A percentile compares a stretch with the other conserved stretches of the same genome.
phyloP scores from a whole-genome alignment of 2,797 vertebrate species.

The Mus caroli region DNA sequence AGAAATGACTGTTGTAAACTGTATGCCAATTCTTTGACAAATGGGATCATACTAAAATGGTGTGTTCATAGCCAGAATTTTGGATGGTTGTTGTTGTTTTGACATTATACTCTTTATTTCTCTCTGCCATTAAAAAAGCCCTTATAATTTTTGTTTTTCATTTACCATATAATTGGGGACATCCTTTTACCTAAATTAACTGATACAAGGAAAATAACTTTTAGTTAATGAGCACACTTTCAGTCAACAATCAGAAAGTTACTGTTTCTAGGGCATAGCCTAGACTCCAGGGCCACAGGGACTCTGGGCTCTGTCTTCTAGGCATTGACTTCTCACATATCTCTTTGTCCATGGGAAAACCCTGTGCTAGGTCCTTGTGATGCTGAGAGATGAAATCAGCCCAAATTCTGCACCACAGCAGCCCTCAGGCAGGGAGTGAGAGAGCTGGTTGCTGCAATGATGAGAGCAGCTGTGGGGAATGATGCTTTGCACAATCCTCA shows the following conservation, averaged over 20 bases:
- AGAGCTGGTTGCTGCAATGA: background rate
- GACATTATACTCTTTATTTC: background rate
- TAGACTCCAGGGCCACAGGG: too few species aligned
- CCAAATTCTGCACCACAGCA: background rate
- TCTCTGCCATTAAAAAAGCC: background rate
- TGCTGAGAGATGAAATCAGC: background rate
- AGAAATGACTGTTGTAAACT: background rate
- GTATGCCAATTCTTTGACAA: background rate
- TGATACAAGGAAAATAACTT: background rate
- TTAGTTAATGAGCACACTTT: background rate
- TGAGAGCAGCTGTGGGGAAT: background rate
- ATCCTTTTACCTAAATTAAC: conserved; percentile 24
- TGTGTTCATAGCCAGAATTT: background rate
- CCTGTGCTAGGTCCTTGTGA: too few species aligned
- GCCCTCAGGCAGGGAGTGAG: background rate
- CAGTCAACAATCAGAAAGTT: background rate
- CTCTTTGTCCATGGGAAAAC: background rate
- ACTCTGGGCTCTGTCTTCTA: background rate
- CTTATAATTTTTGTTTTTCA: background rate
- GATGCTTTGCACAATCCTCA: background rate
- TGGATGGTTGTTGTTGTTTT: background rate
- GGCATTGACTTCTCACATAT: background rate
- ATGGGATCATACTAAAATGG: background rate
- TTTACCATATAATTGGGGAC: background rate
- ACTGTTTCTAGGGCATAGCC: background rate